Evolutionary conservation across 2,888 invertebrate species (phyloP).

Genomic region (Sacculina carcini): DNA sequence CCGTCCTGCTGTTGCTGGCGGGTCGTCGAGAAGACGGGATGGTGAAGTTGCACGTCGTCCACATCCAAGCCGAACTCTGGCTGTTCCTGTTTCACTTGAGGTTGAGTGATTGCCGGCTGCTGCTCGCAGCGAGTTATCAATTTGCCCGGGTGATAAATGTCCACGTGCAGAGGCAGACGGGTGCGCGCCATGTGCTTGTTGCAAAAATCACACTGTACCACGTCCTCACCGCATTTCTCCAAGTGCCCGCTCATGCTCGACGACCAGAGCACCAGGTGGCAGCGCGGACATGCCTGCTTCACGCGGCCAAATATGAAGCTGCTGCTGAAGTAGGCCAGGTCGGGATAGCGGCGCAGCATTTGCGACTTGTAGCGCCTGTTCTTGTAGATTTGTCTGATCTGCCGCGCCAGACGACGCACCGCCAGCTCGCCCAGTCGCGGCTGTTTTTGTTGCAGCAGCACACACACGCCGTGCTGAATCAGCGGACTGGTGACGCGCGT

Average conservation of each 20-base stretch:
- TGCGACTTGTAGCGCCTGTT: conserved; percentile 2
- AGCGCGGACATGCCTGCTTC: not conserved
- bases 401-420: not conserved
- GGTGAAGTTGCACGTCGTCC: not conserved
- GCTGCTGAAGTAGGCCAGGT: conserved; percentile 1
- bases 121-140: not conserved
- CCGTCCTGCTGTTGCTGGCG: too few species aligned
- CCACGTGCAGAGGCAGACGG: conserved; percentile 1
- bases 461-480: not conserved
- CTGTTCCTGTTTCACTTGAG: not conserved
- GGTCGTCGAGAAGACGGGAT: not conserved
- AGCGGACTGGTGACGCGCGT: conserved; percentile 1
- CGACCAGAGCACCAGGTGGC: not conserved
- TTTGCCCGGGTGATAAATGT: conserved; percentile 1
- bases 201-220: conserved; percentile 1
- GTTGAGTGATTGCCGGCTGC: not conserved
- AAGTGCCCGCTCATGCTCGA: not conserved
- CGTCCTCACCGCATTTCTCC: conserved; percentile 2
- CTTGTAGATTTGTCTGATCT: conserved; percentile 1
- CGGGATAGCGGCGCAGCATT: not conserved
- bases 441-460: not conserved
- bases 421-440: not conserved
- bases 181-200: conserved; percentile 4
- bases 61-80: not conserved
- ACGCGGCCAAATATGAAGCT: conserved; percentile 3